Conservation (phyloP, 2,888 invertebrate species). For the Drosophila formosana region DNA sequence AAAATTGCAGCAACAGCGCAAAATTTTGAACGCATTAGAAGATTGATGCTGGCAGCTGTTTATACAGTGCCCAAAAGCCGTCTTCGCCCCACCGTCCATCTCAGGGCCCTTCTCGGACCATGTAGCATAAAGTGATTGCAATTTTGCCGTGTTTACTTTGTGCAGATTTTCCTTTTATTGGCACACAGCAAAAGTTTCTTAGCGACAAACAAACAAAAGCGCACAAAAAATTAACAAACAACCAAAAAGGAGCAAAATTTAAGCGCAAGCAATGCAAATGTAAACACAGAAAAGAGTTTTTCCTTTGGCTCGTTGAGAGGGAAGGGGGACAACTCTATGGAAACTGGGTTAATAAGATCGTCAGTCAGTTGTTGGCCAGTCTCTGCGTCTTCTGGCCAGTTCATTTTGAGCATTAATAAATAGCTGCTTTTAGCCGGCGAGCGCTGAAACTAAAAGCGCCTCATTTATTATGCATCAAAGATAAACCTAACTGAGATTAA, state of each 20-base stretch:
- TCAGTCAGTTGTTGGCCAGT: slow-evolving; percentile 13
- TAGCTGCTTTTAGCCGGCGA: slow-evolving; percentile 72
- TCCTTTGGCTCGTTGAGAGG: slow-evolving; percentile 33
- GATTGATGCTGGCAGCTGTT: slow-evolving; percentile 79
- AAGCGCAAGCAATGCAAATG: slow-evolving; percentile 60
- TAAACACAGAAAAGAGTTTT: slow-evolving; percentile 55
- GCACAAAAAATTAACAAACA: slow-evolving; percentile 23
- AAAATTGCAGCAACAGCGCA: slow-evolving; percentile 74
- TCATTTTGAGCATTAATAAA: slow-evolving; percentile 67
- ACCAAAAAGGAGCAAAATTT: slow-evolving; percentile 14
- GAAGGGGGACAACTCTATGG: slow-evolving; percentile 23
- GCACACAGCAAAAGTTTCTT: slow-evolving; percentile 60
- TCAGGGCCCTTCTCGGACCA: slow-evolving; percentile 4
- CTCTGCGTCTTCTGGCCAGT: slow-evolving; percentile 29
- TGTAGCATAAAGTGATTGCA: slow-evolving; percentile 70
- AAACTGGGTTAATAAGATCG: slow-evolving; percentile 79
- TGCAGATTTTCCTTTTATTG: slow-evolving; percentile 72
- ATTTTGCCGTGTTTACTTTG: slow-evolving; percentile 76
- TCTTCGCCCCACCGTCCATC: background rate
- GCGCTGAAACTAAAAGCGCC: slow-evolving; percentile 57
- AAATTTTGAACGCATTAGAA: slow-evolving; percentile 79
- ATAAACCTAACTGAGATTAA: slow-evolving; percentile 81
- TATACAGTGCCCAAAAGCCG: slow-evolving; percentile 40
- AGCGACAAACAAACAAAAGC: slow-evolving; percentile 53
- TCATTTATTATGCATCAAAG: slow-evolving; percentile 81